Conservation (phyloP, 2,888 invertebrate species). For the Rhaphigaster nebulosa region DNA sequence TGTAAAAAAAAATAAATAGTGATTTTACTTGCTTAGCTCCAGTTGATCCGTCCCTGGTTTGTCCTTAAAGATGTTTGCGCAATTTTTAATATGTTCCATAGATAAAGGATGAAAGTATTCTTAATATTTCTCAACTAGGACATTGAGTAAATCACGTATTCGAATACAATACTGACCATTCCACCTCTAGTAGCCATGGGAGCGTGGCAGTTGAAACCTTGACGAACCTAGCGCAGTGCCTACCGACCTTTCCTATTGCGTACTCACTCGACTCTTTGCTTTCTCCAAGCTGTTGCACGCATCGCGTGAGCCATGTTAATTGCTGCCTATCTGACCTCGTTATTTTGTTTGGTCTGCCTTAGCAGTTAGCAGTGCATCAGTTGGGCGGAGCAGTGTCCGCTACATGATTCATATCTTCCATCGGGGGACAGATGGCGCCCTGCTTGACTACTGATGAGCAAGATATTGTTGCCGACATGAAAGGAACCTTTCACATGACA, state of each 20-base stretch:
- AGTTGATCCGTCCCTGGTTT: too few species aligned
- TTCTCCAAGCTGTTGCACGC: conserved; percentile 23
- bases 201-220: not conserved
- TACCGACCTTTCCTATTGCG: not conserved
- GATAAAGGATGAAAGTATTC: too few species aligned
- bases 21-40: too few species aligned
- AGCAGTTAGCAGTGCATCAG: not conserved
- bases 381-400: not conserved
- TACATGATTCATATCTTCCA: not conserved
- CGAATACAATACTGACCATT: not conserved
- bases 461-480: not conserved
- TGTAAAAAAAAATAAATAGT: too few species aligned
- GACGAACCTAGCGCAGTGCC: not conserved
- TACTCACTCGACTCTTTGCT: not conserved
- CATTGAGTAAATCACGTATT: not conserved
- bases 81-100: too few species aligned
- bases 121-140: too few species aligned
- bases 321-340: not conserved
- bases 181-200: not conserved
- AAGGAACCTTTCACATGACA: not conserved
- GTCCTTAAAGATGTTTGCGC: too few species aligned
- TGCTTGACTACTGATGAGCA: not conserved
- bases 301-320: not conserved
- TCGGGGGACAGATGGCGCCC: not conserved
- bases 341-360: not conserved